Base-by-base conservation (phyloP, 1,140 invertebrate genomes). In the Drosophila funebris region DNA sequence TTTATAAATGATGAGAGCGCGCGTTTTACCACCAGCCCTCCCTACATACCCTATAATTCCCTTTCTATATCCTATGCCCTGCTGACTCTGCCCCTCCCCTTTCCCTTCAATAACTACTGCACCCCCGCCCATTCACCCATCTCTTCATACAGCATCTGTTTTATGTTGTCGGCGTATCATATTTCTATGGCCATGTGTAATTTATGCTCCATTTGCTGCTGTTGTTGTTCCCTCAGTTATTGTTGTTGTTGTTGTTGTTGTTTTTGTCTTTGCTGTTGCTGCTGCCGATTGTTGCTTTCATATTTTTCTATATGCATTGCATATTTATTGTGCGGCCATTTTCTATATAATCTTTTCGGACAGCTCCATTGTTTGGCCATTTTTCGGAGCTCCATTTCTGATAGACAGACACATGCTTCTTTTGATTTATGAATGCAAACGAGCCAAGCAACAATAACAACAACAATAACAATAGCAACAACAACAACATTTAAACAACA, bases 401-500 rank as follows among this genome's bases (percentile, higher is more conserved):
- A 84, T 77, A 82, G 82, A 85, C 80, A 87, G 82, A 78, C 82
- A 85, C 70, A 87, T 85, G 82, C 82, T 87, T 60, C 76, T 87
- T 87, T 87, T 85, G 82, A 85, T 85, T 85, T 85, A 85, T 85
- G 82, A 87, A 84, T 84, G 81, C 82, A 79, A 87, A 84, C 80
- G 82, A 84, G 72, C 43, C 68, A 14, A 68, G 53, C 70, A 62
- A 70, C 76, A 74, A 57, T 14, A 52, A 60, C 53, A 73, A 53
- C 62, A 52, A 41, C 70, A 76, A 41, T 33, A 64, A 14, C 60
- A 43, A 58, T 27, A 50, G 44, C 22, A 63, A 50, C 27, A 16
- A 43, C 16, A 61, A 18, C 9, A 56, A 16, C 11, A 39, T 5
- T 20, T 44, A 44, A 62, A 46, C 29, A 18, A 29, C 29, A 60